Percentiles rank a stretch among this genome's conserved stretches.
phyloP scores from a whole-genome alignment of 2,888 invertebrate genomes.

The Podabrus alpinus region DNA sequence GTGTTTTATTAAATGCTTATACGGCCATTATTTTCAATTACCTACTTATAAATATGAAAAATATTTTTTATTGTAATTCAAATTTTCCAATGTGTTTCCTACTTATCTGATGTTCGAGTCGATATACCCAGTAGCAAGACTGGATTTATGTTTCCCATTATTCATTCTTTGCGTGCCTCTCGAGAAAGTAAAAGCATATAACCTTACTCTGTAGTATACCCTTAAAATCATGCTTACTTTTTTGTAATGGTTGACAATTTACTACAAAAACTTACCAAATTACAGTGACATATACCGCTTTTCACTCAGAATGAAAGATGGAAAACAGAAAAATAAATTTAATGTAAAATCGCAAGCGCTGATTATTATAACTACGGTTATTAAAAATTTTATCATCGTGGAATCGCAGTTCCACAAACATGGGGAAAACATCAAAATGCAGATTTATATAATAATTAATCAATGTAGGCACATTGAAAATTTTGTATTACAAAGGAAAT shows the following conservation, averaged over 20 bases:
- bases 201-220: constrained; percentile 7
- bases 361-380: too few relatives aligned
- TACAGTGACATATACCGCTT: background rate
- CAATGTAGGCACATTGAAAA: too few relatives aligned
- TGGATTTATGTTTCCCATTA: constrained; percentile 27
- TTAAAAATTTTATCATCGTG: too few relatives aligned
- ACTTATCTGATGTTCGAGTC: constrained; percentile 18
- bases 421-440: too few relatives aligned
- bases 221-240: constrained; percentile 16
- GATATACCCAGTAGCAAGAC: constrained; percentile 17
- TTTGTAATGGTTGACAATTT: background rate
- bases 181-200: constrained; percentile 19
- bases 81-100: constrained; percentile 8
- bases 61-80: constrained; percentile 8
- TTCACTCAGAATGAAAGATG: background rate
- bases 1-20: background rate
- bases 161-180: constrained; percentile 29
- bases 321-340: background rate
- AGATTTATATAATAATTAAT: too few relatives aligned
- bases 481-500: too few relatives aligned
- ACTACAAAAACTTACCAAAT: background rate
- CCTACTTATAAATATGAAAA: background rate
- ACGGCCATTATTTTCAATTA: background rate
- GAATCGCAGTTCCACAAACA: too few relatives aligned
- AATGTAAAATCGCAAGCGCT: too few relatives aligned